Conservation (phyloP, 2,113 vertebrate species). For the Agapornis roseicollis region DNA sequence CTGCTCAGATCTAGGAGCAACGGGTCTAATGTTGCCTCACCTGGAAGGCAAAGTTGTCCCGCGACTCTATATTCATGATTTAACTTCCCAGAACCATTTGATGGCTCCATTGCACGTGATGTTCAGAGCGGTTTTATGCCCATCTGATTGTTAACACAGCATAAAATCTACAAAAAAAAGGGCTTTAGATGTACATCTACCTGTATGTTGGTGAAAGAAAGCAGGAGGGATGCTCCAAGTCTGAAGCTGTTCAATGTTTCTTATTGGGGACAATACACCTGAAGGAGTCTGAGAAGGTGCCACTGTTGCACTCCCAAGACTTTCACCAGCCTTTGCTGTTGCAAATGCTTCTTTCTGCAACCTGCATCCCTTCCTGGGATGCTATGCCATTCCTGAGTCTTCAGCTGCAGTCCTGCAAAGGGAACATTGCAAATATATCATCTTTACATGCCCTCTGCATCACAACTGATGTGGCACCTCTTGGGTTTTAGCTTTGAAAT, state of each 20-base stretch:
- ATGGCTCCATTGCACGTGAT: background rate
- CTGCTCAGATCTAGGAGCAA: background rate
- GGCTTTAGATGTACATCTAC: rapidly evolving
- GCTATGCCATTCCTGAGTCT: background rate
- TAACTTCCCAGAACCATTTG: background rate
- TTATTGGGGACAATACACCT: rapidly evolving
- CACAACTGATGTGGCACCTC: background rate
- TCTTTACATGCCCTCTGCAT: rapidly evolving
- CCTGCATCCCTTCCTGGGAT: background rate
- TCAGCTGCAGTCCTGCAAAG: background rate
- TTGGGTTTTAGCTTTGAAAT: background rate
- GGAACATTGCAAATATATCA: background rate
- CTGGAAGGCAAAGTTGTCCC: background rate
- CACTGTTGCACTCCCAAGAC: rapidly evolving
- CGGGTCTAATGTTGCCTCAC: background rate
- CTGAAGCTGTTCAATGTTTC: rapidly evolving
- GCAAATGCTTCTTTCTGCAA: background rate
- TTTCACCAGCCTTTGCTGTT: too few species aligned
- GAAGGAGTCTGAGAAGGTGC: background rate
- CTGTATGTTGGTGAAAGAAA: rapidly evolving
- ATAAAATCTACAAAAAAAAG: background rate
- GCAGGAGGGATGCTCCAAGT: background rate
- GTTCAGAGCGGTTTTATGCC: background rate
- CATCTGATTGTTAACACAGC: background rate
- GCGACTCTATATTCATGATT: background rate